Evolutionary conservation across 1,140 invertebrate species (phyloP).

Genomic region (Drosophila sechellia): DNA sequence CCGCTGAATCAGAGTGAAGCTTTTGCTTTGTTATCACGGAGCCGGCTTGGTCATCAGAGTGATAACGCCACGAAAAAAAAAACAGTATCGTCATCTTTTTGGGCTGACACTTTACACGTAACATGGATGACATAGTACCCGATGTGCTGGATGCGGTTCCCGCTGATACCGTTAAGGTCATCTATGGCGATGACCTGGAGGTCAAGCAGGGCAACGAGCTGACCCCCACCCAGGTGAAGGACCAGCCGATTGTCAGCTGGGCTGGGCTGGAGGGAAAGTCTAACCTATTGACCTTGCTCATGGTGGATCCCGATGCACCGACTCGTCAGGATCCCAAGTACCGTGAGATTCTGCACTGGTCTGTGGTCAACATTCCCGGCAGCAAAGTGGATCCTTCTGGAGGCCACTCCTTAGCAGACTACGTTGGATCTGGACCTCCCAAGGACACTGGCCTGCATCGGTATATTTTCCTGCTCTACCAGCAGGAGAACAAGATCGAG

Average conservation of each 20-base stretch:
- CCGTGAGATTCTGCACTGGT: constrained; percentile 96
- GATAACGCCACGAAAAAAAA: constrained; percentile 48
- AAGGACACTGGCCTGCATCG: constrained; percentile 93
- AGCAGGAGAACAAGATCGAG: constrained; percentile 86
- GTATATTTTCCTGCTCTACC: constrained; percentile 95
- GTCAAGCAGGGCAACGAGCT: constrained; percentile 90
- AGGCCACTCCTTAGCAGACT: constrained; percentile 91
- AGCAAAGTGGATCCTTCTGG: constrained; percentile 86
- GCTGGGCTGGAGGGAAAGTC: constrained; percentile 85
- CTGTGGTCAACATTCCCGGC: constrained; percentile 95
- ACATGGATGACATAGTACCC: constrained; percentile 84
- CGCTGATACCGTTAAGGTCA: constrained; percentile 85
- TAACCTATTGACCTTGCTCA: constrained; percentile 90
- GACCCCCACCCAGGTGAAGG: constrained; percentile 90
- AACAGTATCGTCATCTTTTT: constrained; percentile 23
- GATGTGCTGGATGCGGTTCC: constrained; percentile 88
- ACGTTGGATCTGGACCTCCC: constrained; percentile 94
- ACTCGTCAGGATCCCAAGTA: constrained; percentile 90
- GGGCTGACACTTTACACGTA: constrained; percentile 21
- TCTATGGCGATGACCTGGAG: constrained; percentile 86
- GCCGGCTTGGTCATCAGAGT: constrained; percentile 39
- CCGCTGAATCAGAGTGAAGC: constrained; percentile 26
- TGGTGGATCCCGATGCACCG: constrained; percentile 97
- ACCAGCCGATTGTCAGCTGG: constrained; percentile 88
- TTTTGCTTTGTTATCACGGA: constrained; percentile 33